Evolutionary conservation across 2,797 vertebrate species (phyloP), one percentile per base, ranked within the genome.

Genomic region (Melanotaenia trifasciata): DNA sequence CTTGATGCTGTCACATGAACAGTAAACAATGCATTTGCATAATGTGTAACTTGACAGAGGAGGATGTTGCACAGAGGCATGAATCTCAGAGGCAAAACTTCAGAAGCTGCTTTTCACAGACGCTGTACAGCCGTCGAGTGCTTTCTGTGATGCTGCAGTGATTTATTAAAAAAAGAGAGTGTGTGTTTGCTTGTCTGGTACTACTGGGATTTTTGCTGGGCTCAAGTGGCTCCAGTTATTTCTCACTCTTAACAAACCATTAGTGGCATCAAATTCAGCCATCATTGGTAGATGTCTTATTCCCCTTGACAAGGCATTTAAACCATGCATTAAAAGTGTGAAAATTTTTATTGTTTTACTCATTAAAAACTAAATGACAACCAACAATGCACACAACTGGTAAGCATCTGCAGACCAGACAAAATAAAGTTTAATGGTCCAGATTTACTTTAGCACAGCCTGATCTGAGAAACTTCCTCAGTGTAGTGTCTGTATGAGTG

Each of bases 11-110:
- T 93, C 88, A 86, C 82, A 90, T 76, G 78, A 92, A 90, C 74
- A 77, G 90, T 88, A 91, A 92, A 91, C 90, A 92, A 85, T 67
- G 54, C 70, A 91, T 93, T 94, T 92, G 86, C 88, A 91, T 93
- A 90, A 88, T 89, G 80, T 79, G 87, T 80, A 83, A 84, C 83
- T 90, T 89, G 82, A 93, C 89, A 87, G 79, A 84, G 84, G 26
- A 67, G 79, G 80, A 79, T 89, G 80, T 83, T 76, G 81, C 79
- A 79, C 67, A 74, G 84, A 90, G 80, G 81, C 71, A 71, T 35
- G 72, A 85, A 83, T 90, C 89, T 92, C 90, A 71, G 83, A 84
- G 86, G 90, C 83, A 81, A 71, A 83, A 81, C 84, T 87, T 87
- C 75, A 80, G 75, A 89, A 70, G 74, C 78, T n/a, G 36, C 71